Base-by-base conservation (phyloP, 2,888 invertebrate species). In the Pollenia amentaria region DNA sequence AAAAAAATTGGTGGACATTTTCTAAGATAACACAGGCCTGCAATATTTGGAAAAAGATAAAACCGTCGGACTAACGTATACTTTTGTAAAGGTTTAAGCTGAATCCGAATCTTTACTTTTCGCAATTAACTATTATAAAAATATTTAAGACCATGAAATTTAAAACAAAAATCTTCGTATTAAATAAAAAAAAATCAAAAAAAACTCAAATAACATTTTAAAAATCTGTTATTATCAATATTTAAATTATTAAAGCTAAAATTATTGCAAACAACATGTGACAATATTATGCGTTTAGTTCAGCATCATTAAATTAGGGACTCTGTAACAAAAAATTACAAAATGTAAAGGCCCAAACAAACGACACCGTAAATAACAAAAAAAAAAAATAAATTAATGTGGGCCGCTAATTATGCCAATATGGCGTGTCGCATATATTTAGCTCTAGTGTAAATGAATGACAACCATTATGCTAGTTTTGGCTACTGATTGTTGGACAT, bases 391-490 rank as follows among this genome's bases (percentile, higher is more conserved):
- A n/a, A 88, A 88, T 85, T 85, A 87, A 88, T 88, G 88, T 88
- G 88, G 89, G 89, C 89, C 89, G 90, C 90, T 89, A 89, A 89
- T 89, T 89, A 91, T 89, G 89, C 87, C 88, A 88, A 89, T 88
- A 89, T 89, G 89, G 89, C 86, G 88, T 78, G 64, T 76, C 76
- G 84, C 73, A 60, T 75, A 42, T 82, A 80, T 70, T 38, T 21
- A 62, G 53, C 77, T 80, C 62, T 48, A 77, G 89, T 88, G 89
- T 88, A 89, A 89, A 89, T 89, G 89, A 89, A 89, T 88, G 90
- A 89, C 90, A 81, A 88, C 88, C 88, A 91, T 91, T 91, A 91
- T 91, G 91, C 91, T 90, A 91, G 91, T 87, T 84, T 81, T 89
- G 88, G 88, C 89, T 89, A 88, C 88, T 89, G 89, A 89, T 89